Conservation (phyloP, 1,140 invertebrate genomes). For the Apocrypta bakeri region DNA sequence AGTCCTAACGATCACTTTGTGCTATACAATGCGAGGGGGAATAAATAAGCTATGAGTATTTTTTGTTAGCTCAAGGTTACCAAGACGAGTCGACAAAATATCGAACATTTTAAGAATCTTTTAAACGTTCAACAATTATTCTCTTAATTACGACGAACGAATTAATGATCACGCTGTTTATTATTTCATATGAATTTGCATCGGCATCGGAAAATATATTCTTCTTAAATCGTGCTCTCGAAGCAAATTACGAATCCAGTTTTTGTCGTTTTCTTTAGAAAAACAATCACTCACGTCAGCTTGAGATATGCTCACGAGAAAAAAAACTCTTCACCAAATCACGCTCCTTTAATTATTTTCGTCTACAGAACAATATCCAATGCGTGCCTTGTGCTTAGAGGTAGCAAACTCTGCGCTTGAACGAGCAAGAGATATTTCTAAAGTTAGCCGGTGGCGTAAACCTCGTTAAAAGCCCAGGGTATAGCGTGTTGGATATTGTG, state of each 20-base stretch:
- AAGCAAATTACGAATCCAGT: too few relatives aligned
- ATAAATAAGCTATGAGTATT: slow-evolving; percentile 11
- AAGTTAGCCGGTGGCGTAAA: slow-evolving; percentile 17
- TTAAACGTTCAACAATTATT: not conserved
- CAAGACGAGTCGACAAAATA: not conserved
- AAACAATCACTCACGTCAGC: too few relatives aligned
- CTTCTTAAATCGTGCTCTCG: too few relatives aligned
- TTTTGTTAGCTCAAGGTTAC: slow-evolving; percentile 20
- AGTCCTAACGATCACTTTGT: not conserved
- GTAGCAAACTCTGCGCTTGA: slow-evolving; percentile 17
- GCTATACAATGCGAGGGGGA: not conserved
- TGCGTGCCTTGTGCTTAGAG: not conserved
- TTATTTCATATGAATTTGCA: not conserved
- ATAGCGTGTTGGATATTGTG: not conserved
- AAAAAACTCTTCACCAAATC: not conserved
- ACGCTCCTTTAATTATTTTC: too few relatives aligned
- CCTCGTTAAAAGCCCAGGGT: slow-evolving; percentile 31
- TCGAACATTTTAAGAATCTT: slow-evolving; percentile 5
- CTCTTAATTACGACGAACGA: not conserved
- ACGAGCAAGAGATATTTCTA: slow-evolving; percentile 19
- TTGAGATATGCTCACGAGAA: too few relatives aligned
- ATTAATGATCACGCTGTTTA: slow-evolving; percentile 5
- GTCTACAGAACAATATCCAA: slow-evolving; percentile 14
- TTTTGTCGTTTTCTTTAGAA: too few relatives aligned
- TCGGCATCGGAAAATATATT: not conserved